Percentiles rank a stretch among this genome's conserved stretches.
These are phyloP conservation scores for Apamea crenata DNA, from an alignment of 2,888 invertebrate species.

Conservation along the genomic window DNA sequence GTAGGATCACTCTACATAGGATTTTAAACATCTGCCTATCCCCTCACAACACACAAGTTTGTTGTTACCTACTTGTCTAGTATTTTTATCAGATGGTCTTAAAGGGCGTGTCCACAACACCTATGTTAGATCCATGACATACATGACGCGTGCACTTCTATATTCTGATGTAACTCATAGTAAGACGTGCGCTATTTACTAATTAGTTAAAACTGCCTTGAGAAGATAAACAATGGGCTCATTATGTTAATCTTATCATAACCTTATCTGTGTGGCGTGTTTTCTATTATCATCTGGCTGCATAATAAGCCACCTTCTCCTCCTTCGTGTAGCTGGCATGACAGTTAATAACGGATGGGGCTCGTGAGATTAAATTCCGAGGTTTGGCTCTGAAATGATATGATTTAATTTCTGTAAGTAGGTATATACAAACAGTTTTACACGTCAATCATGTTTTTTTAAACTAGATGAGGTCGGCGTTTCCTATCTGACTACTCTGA, in stretches of 20 bases:
- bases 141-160: neutral
- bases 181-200: conserved; percentile 15
- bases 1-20: neutral
- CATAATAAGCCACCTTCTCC: neutral
- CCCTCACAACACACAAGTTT: neutral
- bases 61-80: neutral
- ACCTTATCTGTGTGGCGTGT: neutral
- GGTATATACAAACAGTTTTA: too few species aligned
- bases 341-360: too few species aligned
- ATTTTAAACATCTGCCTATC: neutral
- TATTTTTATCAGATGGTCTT: neutral
- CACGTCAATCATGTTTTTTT: too few species aligned
- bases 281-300: conserved; percentile 9
- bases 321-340: neutral
- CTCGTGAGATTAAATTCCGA: too few species aligned
- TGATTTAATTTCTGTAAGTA: too few species aligned
- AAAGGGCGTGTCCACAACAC: neutral
- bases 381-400: too few species aligned
- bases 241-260: conserved; percentile 34
- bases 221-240: conserved; percentile 16
- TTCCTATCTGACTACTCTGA: too few species aligned
- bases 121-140: neutral
- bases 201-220: conserved; percentile 18
- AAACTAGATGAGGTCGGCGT: too few species aligned
- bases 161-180: conserved; percentile 5